Percentiles rank a stretch among this genome's conserved stretches.
Conservation (phyloP, 2,888 invertebrate species). For the Bembecia ichneumoniformis region DNA sequence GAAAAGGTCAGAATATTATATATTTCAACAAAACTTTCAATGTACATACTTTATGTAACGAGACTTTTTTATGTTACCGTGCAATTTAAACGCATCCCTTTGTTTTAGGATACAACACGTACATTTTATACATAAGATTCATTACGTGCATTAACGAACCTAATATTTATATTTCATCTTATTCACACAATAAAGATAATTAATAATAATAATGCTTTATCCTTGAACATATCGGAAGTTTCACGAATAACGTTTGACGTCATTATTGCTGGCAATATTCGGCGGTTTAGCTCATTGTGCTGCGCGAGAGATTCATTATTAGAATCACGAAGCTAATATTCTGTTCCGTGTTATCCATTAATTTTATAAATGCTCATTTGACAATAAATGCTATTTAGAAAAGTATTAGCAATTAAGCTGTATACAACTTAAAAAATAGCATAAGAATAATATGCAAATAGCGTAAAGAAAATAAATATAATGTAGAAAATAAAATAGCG, state of each 20-base stretch:
- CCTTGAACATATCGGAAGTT: constrained; percentile 66
- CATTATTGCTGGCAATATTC: constrained; percentile 32
- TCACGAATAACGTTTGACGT: constrained; percentile 40
- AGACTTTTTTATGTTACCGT: too few species aligned
- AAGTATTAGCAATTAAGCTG: too few species aligned
- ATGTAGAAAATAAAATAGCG: too few species aligned
- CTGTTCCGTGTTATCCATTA: constrained; percentile 57
- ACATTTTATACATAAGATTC: background rate
- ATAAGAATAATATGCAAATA: too few species aligned
- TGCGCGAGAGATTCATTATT: constrained; percentile 39
- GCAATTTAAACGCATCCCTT: too few species aligned
- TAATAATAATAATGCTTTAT: constrained; percentile 24
- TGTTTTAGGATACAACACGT: too few species aligned
- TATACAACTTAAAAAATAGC: too few species aligned
- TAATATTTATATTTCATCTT: background rate
- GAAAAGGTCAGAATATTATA: constrained; percentile 57
- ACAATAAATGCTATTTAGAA: too few species aligned
- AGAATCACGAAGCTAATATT: constrained; percentile 45
- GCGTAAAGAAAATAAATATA: too few species aligned
- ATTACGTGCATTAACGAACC: background rate
- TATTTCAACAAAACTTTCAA: background rate
- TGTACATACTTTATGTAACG: background rate
- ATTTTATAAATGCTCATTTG: constrained; percentile 12
- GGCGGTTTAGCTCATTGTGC: constrained; percentile 44
- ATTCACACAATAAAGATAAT: constrained; percentile 15